These are phyloP conservation scores for Gymnoscopelus braueri DNA, from an alignment of 2,797 vertebrate genomes.

Conservation along the genomic window DNA sequence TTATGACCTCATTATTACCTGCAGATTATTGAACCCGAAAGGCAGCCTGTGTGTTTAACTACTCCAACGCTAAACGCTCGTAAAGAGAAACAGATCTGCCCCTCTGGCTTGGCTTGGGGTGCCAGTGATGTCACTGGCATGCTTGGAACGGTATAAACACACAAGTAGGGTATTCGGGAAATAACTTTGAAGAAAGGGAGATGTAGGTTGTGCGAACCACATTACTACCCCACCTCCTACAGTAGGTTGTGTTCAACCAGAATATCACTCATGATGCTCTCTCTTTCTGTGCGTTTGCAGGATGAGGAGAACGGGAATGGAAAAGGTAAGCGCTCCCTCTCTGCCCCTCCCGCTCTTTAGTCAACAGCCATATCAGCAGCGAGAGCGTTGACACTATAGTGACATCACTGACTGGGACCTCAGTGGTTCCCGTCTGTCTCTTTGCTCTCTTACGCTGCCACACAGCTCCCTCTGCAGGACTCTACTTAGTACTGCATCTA, in stretches of 20 bases:
- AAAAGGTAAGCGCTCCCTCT: conserved; percentile 71
- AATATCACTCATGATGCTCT: conserved; percentile 28
- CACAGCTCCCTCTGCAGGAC: conserved; percentile 68
- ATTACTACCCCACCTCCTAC: too few relatives aligned
- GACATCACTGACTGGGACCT: conserved; percentile 49
- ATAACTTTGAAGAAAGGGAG: too few relatives aligned
- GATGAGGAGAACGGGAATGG: conserved; percentile 83
- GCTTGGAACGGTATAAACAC: conserved; percentile 12
- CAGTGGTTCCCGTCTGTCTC: not conserved
- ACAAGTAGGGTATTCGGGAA: not conserved
- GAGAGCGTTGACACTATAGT: conserved; percentile 15
- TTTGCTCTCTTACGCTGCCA: conserved; percentile 37
- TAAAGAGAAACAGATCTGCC: conserved; percentile 29
- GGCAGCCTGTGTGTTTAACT: conserved; percentile 8
- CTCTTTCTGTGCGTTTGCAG: conserved; percentile 56
- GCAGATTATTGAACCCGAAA: conserved; percentile 49
- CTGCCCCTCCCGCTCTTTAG: conserved; percentile 4
- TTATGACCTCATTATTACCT: conserved; percentile 22
- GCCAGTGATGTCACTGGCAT: not conserved
- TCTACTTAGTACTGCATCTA: conserved; percentile 36
- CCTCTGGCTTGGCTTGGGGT: conserved; percentile 16
- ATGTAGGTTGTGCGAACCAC: too few relatives aligned
- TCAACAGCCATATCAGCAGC: conserved; percentile 5
- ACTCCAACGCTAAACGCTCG: conserved; percentile 4
- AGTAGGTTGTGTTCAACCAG: not conserved